These are phyloP conservation scores for Bellardia bayeri DNA, from an alignment of 2,888 invertebrate genomes.

Conservation along the genomic window DNA sequence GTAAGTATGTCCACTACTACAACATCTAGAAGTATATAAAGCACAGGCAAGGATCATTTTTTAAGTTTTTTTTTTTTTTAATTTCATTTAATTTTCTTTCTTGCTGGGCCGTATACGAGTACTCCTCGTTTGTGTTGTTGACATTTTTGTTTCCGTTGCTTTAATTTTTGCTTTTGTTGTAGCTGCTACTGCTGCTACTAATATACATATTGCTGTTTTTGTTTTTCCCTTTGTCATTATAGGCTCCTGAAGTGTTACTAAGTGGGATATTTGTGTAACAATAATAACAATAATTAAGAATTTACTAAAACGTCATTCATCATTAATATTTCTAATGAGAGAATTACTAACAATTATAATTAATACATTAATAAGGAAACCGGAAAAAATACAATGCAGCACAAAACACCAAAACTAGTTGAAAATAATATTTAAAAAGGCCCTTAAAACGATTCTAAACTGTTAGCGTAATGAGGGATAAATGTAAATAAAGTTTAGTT, in stretches of 20 bases:
- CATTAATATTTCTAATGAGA: constrained; percentile 73
- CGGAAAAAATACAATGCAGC: neutral
- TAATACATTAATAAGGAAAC: neutral
- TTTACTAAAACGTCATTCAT: constrained; percentile 70
- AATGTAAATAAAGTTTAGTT: too few relatives aligned
- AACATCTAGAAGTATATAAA: constrained; percentile 43
- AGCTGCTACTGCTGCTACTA: constrained; percentile 3
- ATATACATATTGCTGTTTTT: neutral
- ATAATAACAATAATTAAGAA: constrained; percentile 68
- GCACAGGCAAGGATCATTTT: constrained; percentile 33
- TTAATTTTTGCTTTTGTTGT: constrained; percentile 42
- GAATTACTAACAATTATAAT: constrained; percentile 41
- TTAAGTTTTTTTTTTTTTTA: neutral
- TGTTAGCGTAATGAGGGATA: too few relatives aligned
- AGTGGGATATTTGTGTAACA: constrained; percentile 64
- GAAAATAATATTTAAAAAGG: too few relatives aligned
- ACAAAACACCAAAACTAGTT: neutral
- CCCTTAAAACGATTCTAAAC: too few relatives aligned
- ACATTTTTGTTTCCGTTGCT: constrained; percentile 47
- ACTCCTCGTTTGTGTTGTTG: constrained; percentile 29
- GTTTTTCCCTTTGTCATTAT: constrained; percentile 35
- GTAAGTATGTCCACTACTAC: constrained; percentile 17
- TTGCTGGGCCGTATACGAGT: neutral
- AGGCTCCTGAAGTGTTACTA: constrained; percentile 66
- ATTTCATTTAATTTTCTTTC: constrained; percentile 5